Evolutionary conservation across 2,888 invertebrate genomes (phyloP), one percentile per base, ranked within the genome.

Genomic region (Acleris laterana): DNA sequence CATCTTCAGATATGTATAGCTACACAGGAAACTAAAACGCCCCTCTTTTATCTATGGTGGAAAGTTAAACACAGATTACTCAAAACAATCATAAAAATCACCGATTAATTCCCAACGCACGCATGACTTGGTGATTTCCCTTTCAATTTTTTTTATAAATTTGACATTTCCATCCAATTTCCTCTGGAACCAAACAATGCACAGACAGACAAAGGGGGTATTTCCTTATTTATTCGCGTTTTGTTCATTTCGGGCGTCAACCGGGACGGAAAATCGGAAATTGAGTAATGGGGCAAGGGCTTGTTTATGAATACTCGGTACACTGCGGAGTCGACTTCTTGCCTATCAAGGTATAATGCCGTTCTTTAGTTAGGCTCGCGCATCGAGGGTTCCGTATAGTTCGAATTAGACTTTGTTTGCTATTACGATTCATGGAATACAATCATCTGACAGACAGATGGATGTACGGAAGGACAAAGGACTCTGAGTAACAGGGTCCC

Each of bases 221-320:
- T 75, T 73, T 74, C 74, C 71, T 69, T 69, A 68, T 70, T 68
- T 63, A 68, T 65, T 66, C 62, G 59, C 50, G 62, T 52, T 32
- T 58, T 28, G 50, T 62, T 38, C 59, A 42, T 60, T 60, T 62
- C 55, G 55, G 82, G 79, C 75, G 80, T 74, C 81, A 78, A 81
- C 80, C 78, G 72, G 68, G 62, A 76, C 74, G 81, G 79, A 78
- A 80, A 74, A 77, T 81, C 77, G 87, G 88, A 87, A 87, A 89
- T 88, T 87, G 87, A 85, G 87, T 85, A 86, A 88, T 87, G 80
- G 83, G 73, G 67, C 73, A 74, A 13, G 20, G 57, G 69, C 74
- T 76, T 82, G 83, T 83, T 79, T 78, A 72, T 67, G 4, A 16
- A 7, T 11, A 62, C 64, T 46, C 16, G 63, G 16, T 2, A 65